These are phyloP conservation scores for Oncorhynchus keta DNA, from an alignment of 2,113 vertebrate species.

Conservation along the genomic window DNA sequence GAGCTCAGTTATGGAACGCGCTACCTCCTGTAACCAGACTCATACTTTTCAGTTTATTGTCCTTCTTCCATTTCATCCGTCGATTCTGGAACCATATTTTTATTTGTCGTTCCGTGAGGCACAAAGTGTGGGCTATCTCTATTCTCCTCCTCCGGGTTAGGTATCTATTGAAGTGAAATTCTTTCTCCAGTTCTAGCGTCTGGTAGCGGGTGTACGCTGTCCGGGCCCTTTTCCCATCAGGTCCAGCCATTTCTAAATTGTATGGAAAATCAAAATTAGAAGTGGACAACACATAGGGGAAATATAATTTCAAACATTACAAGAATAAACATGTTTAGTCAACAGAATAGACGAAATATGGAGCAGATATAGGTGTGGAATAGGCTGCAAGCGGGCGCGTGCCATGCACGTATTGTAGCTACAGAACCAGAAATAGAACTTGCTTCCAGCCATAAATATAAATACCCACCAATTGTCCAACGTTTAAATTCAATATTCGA, in stretches of 20 bases:
- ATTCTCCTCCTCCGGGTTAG: constrained; percentile 96
- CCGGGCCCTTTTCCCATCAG: constrained; percentile 96
- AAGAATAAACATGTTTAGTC: background rate
- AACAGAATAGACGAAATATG: background rate
- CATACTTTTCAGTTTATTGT: constrained; percentile 99
- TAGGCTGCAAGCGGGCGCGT: background rate
- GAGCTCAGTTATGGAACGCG: constrained; percentile 94
- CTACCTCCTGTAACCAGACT: constrained; percentile 91
- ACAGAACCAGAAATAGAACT: too few species aligned
- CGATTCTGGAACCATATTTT: constrained; percentile 99
- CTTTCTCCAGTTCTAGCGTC: constrained; percentile 99
- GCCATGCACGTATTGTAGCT: background rate
- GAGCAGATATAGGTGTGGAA: background rate
- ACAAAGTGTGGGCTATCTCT: constrained; percentile 97
- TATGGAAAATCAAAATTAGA: constrained; percentile 75
- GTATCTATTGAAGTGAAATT: constrained; percentile 99
- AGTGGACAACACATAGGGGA: constrained; percentile 12
- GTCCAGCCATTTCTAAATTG: constrained; percentile 96
- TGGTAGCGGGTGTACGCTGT: constrained; percentile 99
- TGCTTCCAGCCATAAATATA: too few species aligned
- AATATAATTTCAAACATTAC: background rate
- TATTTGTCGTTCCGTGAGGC: constrained; percentile 98
- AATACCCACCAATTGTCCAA: background rate
- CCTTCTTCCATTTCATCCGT: constrained; percentile 99
- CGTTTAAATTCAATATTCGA: background rate